Percentiles rank a stretch among this genome's conserved stretches.
These are phyloP conservation scores for Acinonyx jubatus DNA, from an alignment of 2,113 vertebrate species.

Conservation along the genomic window DNA sequence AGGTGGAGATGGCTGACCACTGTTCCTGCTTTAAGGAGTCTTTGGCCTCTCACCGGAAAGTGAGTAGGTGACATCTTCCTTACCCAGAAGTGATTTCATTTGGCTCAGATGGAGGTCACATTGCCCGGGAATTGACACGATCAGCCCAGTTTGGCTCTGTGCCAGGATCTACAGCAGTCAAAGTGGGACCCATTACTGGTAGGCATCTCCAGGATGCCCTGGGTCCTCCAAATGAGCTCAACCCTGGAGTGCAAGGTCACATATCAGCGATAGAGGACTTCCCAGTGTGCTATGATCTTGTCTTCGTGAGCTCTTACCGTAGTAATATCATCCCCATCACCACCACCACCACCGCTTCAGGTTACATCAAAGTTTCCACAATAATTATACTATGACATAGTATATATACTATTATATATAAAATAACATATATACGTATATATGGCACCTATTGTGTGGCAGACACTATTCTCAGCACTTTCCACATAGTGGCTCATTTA, in stretches of 20 bases:
- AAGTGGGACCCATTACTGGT: background rate
- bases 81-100: slow-evolving; percentile 36
- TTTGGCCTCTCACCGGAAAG: background rate
- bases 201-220: background rate
- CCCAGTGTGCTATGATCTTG: background rate
- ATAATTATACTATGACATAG: background rate
- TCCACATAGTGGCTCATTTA: background rate
- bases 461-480: background rate
- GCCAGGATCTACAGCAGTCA: background rate
- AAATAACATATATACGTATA: background rate
- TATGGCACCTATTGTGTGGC: background rate
- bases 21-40: slow-evolving; percentile 27
- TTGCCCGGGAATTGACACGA: slow-evolving; percentile 35
- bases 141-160: background rate
- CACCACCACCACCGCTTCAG: background rate
- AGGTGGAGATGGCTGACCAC: background rate
- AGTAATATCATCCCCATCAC: background rate
- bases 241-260: background rate
- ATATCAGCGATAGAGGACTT: background rate
- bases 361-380: background rate
- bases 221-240: background rate
- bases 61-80: background rate
- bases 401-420: background rate
- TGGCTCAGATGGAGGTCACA: background rate
- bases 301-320: background rate